A percentile compares a stretch with the other conserved stretches of the same genome.
phyloP scores from a whole-genome alignment of 2,888 invertebrate species.

The Erpobdella octoculata region DNA sequence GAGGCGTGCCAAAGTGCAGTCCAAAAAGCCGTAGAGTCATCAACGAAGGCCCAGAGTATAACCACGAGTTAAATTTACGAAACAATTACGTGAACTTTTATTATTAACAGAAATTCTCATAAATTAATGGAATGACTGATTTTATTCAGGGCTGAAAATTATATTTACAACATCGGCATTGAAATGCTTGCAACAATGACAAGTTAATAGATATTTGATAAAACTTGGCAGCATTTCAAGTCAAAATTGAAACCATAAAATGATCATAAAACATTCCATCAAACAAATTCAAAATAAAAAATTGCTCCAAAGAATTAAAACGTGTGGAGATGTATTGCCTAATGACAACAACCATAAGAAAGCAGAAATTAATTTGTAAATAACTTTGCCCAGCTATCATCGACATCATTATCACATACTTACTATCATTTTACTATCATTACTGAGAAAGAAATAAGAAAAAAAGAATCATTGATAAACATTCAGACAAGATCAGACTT shows the following conservation, averaged over 20 bases:
- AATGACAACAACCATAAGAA: too few relatives aligned
- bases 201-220: neutral
- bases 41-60: conserved; percentile 39
- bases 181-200: neutral
- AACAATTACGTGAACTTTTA: neutral
- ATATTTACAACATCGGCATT: neutral
- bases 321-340: too few relatives aligned
- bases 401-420: too few relatives aligned
- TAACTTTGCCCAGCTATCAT: too few relatives aligned
- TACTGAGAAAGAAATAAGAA: too few relatives aligned
- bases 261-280: neutral
- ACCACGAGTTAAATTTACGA: neutral
- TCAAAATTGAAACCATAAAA: neutral
- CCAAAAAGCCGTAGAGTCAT: conserved; percentile 41
- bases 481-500: too few relatives aligned
- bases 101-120: neutral
- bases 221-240: neutral
- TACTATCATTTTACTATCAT: too few relatives aligned
- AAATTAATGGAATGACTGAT: conserved; percentile 1
- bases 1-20: conserved; percentile 44
- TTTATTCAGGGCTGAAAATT: neutral
- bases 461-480: too few relatives aligned
- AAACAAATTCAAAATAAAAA: neutral
- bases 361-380: too few relatives aligned
- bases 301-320: too few relatives aligned